These are phyloP conservation scores for Ectemnius continuus DNA, from an alignment of 2,888 invertebrate species.

Conservation along the genomic window DNA sequence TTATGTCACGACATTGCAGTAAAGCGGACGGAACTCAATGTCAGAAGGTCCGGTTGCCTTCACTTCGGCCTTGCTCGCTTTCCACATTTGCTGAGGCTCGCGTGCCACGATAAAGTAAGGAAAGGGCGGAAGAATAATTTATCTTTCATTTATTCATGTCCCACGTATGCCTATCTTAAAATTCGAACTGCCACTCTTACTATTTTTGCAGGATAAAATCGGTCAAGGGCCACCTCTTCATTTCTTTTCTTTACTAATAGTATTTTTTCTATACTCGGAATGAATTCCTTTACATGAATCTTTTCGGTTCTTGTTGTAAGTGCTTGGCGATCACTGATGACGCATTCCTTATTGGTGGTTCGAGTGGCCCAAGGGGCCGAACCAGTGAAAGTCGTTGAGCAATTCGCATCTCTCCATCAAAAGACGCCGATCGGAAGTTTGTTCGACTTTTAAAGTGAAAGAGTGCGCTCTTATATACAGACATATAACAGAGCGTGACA, in stretches of 20 bases:
- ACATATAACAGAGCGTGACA: no score
- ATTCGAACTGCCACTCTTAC: no score
- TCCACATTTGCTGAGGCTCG: constrained; percentile 29
- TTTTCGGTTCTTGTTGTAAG: no score
- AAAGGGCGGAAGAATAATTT: background rate
- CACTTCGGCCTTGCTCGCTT: constrained; percentile 56
- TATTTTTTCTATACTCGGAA: no score
- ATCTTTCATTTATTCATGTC: constrained; percentile 19
- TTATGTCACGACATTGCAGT: constrained; percentile 30
- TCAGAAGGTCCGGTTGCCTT: constrained; percentile 36
- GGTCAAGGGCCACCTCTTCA: no score
- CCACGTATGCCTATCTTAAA: constrained; percentile 11
- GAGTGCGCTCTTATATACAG: no score
- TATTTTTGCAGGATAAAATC: background rate
- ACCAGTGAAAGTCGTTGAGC: background rate
- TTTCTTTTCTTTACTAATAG: no score
- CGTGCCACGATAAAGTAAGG: background rate
- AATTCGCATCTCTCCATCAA: background rate
- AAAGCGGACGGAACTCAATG: constrained; percentile 27
- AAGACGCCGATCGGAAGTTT: no score
- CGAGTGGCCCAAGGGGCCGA: no score
- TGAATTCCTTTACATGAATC: no score
- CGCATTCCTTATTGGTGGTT: no score
- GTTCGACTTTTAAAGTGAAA: no score
- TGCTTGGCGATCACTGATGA: background rate